Conservation (phyloP, 2,113 vertebrate genomes). For the Myxocyprinus asiaticus region DNA sequence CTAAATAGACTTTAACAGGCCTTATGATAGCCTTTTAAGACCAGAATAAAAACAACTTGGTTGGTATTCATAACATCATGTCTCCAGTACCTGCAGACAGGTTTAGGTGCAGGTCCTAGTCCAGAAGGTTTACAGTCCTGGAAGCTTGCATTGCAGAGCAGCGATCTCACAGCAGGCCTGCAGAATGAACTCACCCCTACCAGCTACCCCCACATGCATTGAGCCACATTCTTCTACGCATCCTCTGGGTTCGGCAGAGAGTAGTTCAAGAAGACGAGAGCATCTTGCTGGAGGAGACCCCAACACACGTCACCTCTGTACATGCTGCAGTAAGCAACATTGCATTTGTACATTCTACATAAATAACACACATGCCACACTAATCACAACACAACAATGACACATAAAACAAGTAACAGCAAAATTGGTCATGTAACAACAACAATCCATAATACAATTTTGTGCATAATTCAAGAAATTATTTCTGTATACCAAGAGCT, state of each 20-base stretch:
- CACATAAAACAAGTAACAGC: not conserved
- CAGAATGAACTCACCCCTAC: slow-evolving; percentile 82
- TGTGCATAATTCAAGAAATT: no score
- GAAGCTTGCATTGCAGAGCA: slow-evolving; percentile 89
- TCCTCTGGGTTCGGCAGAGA: slow-evolving; percentile 87
- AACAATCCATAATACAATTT: no score
- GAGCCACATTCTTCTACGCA: slow-evolving; percentile 86
- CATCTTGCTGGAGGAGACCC: slow-evolving; percentile 71
- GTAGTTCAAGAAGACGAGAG: slow-evolving; percentile 92
- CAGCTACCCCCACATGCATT: slow-evolving; percentile 82
- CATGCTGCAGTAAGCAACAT: slow-evolving; percentile 85
- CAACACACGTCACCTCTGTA: slow-evolving; percentile 89
- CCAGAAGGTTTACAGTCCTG: slow-evolving; percentile 88
- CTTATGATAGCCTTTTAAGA: no score
- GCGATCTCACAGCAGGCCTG: slow-evolving; percentile 79
- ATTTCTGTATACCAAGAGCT: no score
- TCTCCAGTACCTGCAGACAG: slow-evolving; percentile 86
- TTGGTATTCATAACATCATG: no score
- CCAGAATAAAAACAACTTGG: no score
- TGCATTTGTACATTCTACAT: slow-evolving; percentile 83
- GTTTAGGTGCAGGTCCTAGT: slow-evolving; percentile 83
- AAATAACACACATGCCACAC: not conserved
- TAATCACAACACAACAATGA: not conserved
- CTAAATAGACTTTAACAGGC: no score
- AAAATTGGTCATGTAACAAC: no score